phyloP scores from a whole-genome alignment of 2,113 vertebrate genomes.

The Tachycineta bicolor region DNA sequence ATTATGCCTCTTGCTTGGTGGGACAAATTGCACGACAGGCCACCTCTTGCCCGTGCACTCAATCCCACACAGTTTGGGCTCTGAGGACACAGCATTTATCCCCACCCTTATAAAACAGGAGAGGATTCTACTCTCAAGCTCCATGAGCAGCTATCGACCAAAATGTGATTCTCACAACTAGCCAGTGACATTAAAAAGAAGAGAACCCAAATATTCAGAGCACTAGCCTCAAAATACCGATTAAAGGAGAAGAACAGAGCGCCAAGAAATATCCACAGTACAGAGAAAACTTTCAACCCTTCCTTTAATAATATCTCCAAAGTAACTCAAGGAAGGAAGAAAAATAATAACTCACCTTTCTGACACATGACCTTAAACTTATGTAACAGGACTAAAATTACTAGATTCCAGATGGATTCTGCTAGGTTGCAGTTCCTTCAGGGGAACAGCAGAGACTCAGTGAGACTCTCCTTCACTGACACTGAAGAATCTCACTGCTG shows the following conservation, averaged over 20 bases:
- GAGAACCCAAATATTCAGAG: neutral
- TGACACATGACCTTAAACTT: neutral
- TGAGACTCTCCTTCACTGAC: neutral
- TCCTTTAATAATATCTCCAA: neutral
- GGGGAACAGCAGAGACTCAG: neutral
- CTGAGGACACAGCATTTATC: neutral
- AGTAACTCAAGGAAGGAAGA: neutral
- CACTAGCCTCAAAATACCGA: neutral
- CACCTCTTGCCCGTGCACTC: fast-evolving
- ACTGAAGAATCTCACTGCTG: neutral
- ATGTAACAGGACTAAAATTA: neutral
- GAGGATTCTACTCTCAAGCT: neutral
- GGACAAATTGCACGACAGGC: neutral
- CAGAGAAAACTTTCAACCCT: neutral
- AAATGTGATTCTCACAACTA: neutral
- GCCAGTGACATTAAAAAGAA: neutral
- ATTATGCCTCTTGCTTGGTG: neutral
- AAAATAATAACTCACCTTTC: neutral
- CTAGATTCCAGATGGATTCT: neutral
- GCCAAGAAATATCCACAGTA: neutral
- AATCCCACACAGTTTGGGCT: neutral
- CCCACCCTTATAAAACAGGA: neutral
- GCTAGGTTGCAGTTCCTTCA: neutral
- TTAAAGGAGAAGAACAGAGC: neutral
- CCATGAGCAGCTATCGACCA: neutral